phyloP scores from a whole-genome alignment of 2,888 invertebrate genomes.

The Apamea anceps region DNA sequence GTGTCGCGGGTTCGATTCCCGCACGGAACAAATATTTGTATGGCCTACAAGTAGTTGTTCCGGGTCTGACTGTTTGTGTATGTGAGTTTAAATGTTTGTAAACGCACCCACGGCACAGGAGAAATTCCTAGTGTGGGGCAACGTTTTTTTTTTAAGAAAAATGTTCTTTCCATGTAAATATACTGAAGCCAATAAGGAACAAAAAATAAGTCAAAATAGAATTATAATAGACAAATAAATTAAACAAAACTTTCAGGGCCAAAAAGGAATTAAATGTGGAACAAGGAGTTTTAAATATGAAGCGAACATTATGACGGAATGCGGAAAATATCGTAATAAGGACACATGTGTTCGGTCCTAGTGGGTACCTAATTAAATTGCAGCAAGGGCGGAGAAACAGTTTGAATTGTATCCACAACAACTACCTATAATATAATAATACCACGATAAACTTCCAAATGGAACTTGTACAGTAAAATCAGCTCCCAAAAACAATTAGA shows the following conservation, averaged over 20 bases:
- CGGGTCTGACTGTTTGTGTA: too few relatives aligned
- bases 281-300: neutral
- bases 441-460: constrained; percentile 47
- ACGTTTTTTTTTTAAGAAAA: too few relatives aligned
- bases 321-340: neutral
- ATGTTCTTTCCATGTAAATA: neutral
- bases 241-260: neutral
- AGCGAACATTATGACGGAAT: neutral
- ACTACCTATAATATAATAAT: constrained; percentile 25
- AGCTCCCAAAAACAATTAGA: constrained; percentile 74
- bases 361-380: neutral
- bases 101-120: too few relatives aligned
- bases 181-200: neutral
- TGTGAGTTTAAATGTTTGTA: too few relatives aligned
- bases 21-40: too few relatives aligned
- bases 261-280: neutral
- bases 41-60: too few relatives aligned
- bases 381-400: accelerated
- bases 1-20: too few relatives aligned
- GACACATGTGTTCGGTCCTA: neutral
- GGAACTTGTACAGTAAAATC: constrained; percentile 54
- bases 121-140: too few relatives aligned
- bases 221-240: neutral
- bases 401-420: constrained; percentile 12
- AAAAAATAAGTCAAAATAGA: neutral